A percentile compares a stretch with the other conserved stretches of the same genome.
Conservation (phyloP, 2,888 invertebrate genomes). For the Aplocera efformata region DNA sequence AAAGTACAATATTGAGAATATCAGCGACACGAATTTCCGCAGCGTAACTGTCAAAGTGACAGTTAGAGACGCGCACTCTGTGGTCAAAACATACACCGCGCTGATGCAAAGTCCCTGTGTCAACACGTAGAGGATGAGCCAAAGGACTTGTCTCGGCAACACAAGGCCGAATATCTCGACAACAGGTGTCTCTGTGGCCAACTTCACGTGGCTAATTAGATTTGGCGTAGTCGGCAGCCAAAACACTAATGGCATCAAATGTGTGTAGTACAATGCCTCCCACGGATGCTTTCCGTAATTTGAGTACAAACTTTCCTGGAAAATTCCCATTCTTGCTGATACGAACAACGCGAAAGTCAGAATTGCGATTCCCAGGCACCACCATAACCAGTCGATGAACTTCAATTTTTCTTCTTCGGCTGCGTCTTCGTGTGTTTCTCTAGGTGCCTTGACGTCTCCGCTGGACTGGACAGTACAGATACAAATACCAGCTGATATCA, state of each 20-base stretch:
- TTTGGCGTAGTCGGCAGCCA: conserved; percentile 90
- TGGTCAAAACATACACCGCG: conserved; percentile 95
- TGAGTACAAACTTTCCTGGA: conserved; percentile 92
- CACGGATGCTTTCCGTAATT: conserved; percentile 94
- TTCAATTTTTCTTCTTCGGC: conserved; percentile 61
- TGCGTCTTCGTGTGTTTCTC: conserved; percentile 64
- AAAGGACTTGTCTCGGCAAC: conserved; percentile 88
- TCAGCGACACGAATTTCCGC: conserved; percentile 95
- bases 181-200: conserved; percentile 84
- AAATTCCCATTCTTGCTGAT: conserved; percentile 97
- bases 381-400: conserved; percentile 80
- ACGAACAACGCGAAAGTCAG: conserved; percentile 93
- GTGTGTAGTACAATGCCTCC: conserved; percentile 94
- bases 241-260: conserved; percentile 93
- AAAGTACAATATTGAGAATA: conserved; percentile 98
- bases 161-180: conserved; percentile 81
- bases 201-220: conserved; percentile 86
- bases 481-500: conserved; percentile 96
- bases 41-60: conserved; percentile 97
- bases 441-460: conserved; percentile 82
- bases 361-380: conserved; percentile 87
- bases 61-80: conserved; percentile 95
- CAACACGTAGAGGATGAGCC: conserved; percentile 89
- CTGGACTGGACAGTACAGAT: conserved; percentile 94
- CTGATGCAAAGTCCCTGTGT: conserved; percentile 97